Percentiles rank a stretch among this genome's conserved stretches.
Evolutionary conservation across 2,888 invertebrate species (phyloP).

Genomic region (Plebejus melissa): DNA sequence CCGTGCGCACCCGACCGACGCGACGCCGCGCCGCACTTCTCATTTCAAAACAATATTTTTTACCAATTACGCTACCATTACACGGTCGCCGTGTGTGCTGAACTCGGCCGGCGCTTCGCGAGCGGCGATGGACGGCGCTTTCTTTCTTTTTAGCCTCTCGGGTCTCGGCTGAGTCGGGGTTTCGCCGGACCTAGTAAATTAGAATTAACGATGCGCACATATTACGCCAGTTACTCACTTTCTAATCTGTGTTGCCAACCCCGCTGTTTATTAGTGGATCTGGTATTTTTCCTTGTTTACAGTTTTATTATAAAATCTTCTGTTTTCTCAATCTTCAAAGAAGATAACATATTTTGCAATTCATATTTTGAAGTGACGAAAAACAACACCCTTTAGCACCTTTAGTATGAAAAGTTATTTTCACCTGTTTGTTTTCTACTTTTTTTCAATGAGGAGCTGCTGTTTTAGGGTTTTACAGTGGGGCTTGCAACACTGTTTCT

Average conservation of each 20-base stretch:
- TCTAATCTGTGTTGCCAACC: constrained; percentile 3
- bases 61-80: constrained; percentile 57
- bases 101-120: constrained; percentile 43
- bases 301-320: too few relatives aligned
- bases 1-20: constrained; percentile 77
- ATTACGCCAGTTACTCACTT: constrained; percentile 43
- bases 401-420: too few relatives aligned
- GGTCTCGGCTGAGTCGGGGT: constrained; percentile 47
- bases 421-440: too few relatives aligned
- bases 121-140: constrained; percentile 54
- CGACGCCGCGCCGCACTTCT: constrained; percentile 68
- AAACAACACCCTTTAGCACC: too few relatives aligned
- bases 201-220: constrained; percentile 67
- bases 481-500: too few relatives aligned
- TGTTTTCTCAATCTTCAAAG: too few relatives aligned
- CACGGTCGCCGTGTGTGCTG: constrained; percentile 49
- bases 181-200: constrained; percentile 60
- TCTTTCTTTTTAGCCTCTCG: constrained; percentile 40
- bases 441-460: too few relatives aligned
- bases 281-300: too few relatives aligned
- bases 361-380: too few relatives aligned
- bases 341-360: too few relatives aligned
- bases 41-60: constrained; percentile 67
- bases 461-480: too few relatives aligned
- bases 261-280: too few relatives aligned